These are phyloP conservation scores for Cisticola juncidis DNA, from an alignment of 2,113 vertebrate species.

Conservation along the genomic window DNA sequence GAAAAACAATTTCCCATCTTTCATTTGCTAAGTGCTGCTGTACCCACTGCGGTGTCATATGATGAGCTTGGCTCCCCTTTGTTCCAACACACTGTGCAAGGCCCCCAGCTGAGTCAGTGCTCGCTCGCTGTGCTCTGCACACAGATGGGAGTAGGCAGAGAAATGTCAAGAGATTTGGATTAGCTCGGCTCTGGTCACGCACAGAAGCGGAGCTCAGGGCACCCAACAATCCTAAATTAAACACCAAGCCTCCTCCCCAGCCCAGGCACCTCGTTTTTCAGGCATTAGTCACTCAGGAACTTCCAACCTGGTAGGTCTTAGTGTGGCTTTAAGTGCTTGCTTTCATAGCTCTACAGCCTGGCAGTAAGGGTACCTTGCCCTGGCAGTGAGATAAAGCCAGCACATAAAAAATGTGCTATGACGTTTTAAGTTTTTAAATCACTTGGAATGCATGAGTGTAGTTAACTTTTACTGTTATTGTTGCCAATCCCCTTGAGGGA, in stretches of 20 bases:
- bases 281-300: background rate
- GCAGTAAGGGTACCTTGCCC: background rate
- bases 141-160: conserved; percentile 61
- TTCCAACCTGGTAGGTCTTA: background rate
- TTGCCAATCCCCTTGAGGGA: conserved; percentile 23
- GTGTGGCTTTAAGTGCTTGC: background rate
- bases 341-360: background rate
- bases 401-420: background rate
- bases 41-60: background rate
- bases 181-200: conserved; percentile 33
- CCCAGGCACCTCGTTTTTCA: background rate
- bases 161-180: conserved; percentile 58
- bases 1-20: background rate
- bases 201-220: background rate
- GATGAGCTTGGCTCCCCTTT: conserved; percentile 17
- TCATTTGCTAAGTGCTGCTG: background rate
- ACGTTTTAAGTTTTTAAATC: conserved; percentile 3
- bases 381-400: background rate
- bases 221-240: background rate
- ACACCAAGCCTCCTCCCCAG: background rate
- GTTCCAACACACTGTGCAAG: background rate
- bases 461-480: background rate
- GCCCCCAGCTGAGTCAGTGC: conserved; percentile 46
- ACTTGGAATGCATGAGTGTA: background rate
- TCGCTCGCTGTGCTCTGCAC: background rate